A percentile compares a stretch with the other conserved stretches of the same genome.
phyloP scores from a whole-genome alignment of 2,888 invertebrate species.

The Ecdyonurus torrentis region DNA sequence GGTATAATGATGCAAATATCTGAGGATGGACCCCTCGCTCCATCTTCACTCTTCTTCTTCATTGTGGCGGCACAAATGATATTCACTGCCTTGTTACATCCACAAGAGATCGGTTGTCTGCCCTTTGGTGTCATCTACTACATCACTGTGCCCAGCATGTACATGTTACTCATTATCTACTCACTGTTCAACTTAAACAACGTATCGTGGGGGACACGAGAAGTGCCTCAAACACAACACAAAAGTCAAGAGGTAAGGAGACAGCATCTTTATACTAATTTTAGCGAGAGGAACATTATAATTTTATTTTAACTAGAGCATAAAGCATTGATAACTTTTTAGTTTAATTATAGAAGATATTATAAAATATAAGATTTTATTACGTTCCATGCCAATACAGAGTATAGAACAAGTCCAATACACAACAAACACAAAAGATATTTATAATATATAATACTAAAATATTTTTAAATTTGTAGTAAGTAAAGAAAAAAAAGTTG shows the following conservation, averaged over 20 bases:
- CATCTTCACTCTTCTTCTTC: constrained; percentile 72
- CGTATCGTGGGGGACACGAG: constrained; percentile 89
- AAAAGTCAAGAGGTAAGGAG: background rate
- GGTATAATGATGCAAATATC: constrained; percentile 62
- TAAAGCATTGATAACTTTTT: too few relatives aligned
- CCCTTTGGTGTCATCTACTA: constrained; percentile 63
- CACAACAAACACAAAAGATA: too few relatives aligned
- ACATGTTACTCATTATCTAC: constrained; percentile 79
- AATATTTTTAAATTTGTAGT: too few relatives aligned
- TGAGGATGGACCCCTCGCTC: constrained; percentile 62
- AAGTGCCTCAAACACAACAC: constrained; percentile 24
- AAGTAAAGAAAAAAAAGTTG: too few relatives aligned
- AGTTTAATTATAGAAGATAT: too few relatives aligned
- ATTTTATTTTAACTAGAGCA: too few relatives aligned
- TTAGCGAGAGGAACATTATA: too few relatives aligned
- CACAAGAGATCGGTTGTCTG: constrained; percentile 59
- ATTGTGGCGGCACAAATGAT: constrained; percentile 44
- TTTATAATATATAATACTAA: too few relatives aligned
- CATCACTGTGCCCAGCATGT: constrained; percentile 88
- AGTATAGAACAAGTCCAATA: too few relatives aligned
- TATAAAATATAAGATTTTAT: too few relatives aligned
- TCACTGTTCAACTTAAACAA: constrained; percentile 86
- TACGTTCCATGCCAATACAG: too few relatives aligned
- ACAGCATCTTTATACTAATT: too few relatives aligned
- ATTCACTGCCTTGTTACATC: constrained; percentile 47